A percentile compares a stretch with the other conserved stretches of the same genome.
Evolutionary conservation across 2,888 invertebrate genomes (phyloP).

Genomic region (Troides oblongomaculatus): DNA sequence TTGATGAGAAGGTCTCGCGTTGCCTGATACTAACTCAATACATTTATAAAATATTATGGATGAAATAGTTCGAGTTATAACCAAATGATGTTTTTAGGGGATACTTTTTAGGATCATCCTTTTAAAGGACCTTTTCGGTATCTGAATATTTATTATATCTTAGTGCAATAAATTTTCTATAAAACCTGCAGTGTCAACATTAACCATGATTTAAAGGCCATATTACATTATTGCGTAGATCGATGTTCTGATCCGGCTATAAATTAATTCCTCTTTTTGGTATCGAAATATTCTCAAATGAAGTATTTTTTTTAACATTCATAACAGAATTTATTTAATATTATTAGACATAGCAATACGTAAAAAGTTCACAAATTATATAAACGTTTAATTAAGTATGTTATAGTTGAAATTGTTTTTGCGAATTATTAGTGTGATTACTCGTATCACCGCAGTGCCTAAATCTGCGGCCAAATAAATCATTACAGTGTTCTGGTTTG

Average conservation of each 20-base stretch:
- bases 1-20: no score
- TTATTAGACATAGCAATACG: no score
- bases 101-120: conserved; percentile 6
- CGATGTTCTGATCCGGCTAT: conserved; percentile 18
- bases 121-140: conserved; percentile 15
- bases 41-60: background rate
- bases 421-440: no score
- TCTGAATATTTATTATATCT: conserved; percentile 29
- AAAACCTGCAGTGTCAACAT: conserved; percentile 25
- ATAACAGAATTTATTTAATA: no score
- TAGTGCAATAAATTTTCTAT: conserved; percentile 25
- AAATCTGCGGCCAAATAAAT: no score
- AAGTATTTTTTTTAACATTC: background rate
- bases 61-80: background rate
- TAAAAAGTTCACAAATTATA: no score
- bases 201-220: conserved; percentile 24
- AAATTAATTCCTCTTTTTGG: conserved; percentile 13
- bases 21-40: no score
- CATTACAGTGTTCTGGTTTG: no score
- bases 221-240: conserved; percentile 25
- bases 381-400: no score
- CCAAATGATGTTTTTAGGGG: conserved; percentile 1
- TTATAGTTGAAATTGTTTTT: no score
- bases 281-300: conserved; percentile 9
- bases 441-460: no score